Base-by-base conservation (phyloP, 1,140 invertebrate species). In the Aphaenogaster rudis region DNA sequence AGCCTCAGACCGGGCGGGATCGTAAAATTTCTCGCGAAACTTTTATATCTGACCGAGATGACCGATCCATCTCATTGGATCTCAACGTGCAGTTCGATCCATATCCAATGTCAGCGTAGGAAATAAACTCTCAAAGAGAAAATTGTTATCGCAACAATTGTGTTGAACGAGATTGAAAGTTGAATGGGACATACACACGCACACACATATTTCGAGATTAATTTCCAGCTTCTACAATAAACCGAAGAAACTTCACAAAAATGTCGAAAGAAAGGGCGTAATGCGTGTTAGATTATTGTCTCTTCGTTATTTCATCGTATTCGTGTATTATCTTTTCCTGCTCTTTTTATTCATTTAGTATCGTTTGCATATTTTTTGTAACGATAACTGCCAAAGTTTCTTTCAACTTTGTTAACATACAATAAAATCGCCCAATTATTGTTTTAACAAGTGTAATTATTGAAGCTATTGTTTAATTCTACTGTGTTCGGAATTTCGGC, bases 1-100 rank as follows among this genome's bases (percentile, higher is more conserved):
- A 21, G 15, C 61, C 45, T 90, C 77, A 36, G 66, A 91, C 77
- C 76, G 86, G 63, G 36, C 71, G 17, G 21, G 52, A 59, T 69
- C 72, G 88, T 91, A 89, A 89, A 92, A 71, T 92, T 94, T 84
- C 94, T 39, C 39, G 52, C 33, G 36, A 39, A 81, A 74, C 54
- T 84, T 74, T 76, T 74, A 84, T 63, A 76, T 36, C 33, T 50
- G 28, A 61, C 42, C 80, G 42, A 50, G 21, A 84, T 74, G 69
- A 61, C 54, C 69, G 42, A 84, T 2, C 42, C n/a, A 39, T 76
- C n/a, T 54, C n/a, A 45, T 5, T 52, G n/a, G 7, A 7, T 42
- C 21, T 72, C 21, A 17, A 17, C 21, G 78, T 17, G 21, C 11
- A 57, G 52, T 45, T 82, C 67, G 79, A 17, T 21, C 17, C 78